Evolutionary conservation across 2,888 invertebrate genomes (phyloP).

Genomic region (Hemithea aestivaria): DNA sequence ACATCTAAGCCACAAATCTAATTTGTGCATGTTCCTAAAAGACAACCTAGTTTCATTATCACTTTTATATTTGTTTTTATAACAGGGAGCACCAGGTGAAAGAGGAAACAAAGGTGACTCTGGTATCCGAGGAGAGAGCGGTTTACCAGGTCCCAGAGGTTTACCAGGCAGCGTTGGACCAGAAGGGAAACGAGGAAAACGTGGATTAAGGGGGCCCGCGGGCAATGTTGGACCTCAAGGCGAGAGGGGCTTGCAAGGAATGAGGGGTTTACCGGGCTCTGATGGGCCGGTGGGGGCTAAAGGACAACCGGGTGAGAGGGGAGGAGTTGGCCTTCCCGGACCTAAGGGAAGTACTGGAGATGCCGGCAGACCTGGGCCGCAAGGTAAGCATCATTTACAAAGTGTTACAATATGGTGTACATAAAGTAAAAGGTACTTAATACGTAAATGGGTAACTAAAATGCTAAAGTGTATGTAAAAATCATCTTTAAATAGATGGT

Average conservation of each 20-base stretch:
- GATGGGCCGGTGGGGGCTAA: slow-evolving; percentile 88
- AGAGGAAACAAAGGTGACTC: slow-evolving; percentile 88
- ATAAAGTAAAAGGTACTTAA: too few relatives aligned
- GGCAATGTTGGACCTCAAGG: slow-evolving; percentile 86
- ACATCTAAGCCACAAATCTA: too few relatives aligned
- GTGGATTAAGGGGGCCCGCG: slow-evolving; percentile 87
- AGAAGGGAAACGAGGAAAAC: slow-evolving; percentile 90
- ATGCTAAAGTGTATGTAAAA: too few relatives aligned
- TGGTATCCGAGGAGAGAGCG: slow-evolving; percentile 87
- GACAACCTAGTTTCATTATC: too few relatives aligned
- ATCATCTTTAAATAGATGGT: too few relatives aligned
- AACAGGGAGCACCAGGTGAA: slow-evolving; percentile 86
- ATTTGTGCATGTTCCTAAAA: too few relatives aligned
- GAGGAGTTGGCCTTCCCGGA: slow-evolving; percentile 72
- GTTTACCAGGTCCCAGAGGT: slow-evolving; percentile 86
- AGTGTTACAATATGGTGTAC: too few relatives aligned
- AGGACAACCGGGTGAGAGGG: slow-evolving; percentile 86
- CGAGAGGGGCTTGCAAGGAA: slow-evolving; percentile 84
- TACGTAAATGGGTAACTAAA: too few relatives aligned
- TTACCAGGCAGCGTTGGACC: slow-evolving; percentile 85
- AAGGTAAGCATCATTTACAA: too few relatives aligned
- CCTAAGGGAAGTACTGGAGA: slow-evolving; percentile 82
- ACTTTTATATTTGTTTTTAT: too few relatives aligned
- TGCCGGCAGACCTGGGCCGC: slow-evolving; percentile 82
- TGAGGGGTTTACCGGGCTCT: slow-evolving; percentile 84